phyloP scores from a whole-genome alignment of 1,140 invertebrate genomes.

The Metopolophium dirhodum region DNA sequence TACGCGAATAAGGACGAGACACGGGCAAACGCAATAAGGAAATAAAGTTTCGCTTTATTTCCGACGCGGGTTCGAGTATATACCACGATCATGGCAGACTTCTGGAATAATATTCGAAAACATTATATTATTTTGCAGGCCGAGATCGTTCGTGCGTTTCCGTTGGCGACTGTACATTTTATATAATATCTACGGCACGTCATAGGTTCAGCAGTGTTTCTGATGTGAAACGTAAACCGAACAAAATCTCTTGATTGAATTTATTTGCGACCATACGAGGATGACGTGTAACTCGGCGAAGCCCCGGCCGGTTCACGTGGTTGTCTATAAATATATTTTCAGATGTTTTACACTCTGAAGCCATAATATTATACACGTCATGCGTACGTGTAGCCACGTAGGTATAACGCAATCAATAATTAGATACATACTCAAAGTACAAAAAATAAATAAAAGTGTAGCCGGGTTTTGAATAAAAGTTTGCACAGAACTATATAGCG shows the following conservation, averaged over 20 bases:
- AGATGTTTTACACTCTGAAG: background rate
- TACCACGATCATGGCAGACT: background rate
- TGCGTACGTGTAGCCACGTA: too few relatives aligned
- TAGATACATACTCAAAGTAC: background rate
- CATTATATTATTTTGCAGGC: background rate
- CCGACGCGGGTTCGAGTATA: background rate
- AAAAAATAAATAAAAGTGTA: background rate
- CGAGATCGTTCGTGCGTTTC: background rate
- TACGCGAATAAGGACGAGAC: background rate
- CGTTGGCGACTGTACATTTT: background rate
- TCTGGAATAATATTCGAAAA: conserved; percentile 2
- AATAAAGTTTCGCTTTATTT: conserved; percentile 17
- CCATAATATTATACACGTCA: too few relatives aligned
- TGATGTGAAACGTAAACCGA: background rate
- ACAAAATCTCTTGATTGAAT: background rate
- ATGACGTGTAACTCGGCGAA: background rate
- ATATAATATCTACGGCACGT: background rate
- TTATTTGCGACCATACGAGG: background rate
- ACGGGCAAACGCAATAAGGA: background rate
- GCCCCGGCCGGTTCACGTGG: background rate
- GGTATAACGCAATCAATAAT: background rate
- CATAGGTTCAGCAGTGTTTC: background rate
- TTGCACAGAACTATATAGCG: background rate
- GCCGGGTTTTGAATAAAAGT: background rate
- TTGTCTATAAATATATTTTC: background rate